Conservation (phyloP, 2,888 invertebrate genomes). For the Nephrocerus scutellatus region DNA sequence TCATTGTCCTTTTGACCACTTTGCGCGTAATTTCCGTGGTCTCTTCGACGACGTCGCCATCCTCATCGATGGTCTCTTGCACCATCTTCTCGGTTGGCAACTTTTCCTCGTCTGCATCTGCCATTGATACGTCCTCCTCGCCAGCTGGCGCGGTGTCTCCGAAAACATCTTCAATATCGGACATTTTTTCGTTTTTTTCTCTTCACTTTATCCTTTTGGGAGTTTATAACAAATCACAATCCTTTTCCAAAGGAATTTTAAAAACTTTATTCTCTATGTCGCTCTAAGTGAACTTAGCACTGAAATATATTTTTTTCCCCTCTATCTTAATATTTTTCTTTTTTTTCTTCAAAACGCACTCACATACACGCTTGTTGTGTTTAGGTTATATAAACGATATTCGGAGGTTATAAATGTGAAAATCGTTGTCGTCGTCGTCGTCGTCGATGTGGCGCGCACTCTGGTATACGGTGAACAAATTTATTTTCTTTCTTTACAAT, state of each 20-base stretch:
- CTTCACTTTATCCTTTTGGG: too few species aligned
- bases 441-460: too few species aligned
- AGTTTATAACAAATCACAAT: too few species aligned
- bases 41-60: conserved; percentile 45
- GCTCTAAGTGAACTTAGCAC: conserved; percentile 18
- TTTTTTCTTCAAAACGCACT: too few species aligned
- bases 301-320: conserved; percentile 9
- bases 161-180: conserved; percentile 41
- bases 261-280: too few species aligned
- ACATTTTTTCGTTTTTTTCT: conserved; percentile 39
- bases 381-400: conserved; percentile 24
- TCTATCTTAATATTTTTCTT: conserved; percentile 1
- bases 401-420: conserved; percentile 23
- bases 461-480: conserved; percentile 4
- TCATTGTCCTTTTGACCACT: conserved; percentile 45
- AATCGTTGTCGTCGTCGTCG: too few species aligned
- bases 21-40: conserved; percentile 45
- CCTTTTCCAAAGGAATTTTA: too few species aligned
- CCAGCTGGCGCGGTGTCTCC: conserved; percentile 26
- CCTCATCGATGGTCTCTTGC: conserved; percentile 42
- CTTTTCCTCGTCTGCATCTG: conserved; percentile 35
- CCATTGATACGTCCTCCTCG: conserved; percentile 26
- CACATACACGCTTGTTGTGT: too few species aligned
- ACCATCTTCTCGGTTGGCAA: conserved; percentile 34
- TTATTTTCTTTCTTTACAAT: conserved; percentile 4